Evolutionary conservation across 2,888 invertebrate genomes (phyloP).

Genomic region (Steinernema hermaphroditum): DNA sequence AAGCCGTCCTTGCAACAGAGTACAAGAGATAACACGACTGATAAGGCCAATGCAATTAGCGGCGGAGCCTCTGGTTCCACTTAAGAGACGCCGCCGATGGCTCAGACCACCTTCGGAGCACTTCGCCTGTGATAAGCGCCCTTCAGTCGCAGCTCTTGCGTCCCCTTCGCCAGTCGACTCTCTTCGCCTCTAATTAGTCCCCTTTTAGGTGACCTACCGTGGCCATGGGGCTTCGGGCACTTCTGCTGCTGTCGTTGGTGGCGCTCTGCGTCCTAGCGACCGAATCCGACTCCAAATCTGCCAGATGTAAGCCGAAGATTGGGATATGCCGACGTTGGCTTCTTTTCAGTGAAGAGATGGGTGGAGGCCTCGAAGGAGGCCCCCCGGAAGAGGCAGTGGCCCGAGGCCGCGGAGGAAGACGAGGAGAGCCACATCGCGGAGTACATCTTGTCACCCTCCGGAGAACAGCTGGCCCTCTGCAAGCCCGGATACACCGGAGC

Average conservation of each 20-base stretch:
- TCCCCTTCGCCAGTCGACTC: not conserved
- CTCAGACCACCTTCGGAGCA: not conserved
- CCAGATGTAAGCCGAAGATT: too few species aligned
- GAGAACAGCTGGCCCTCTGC: not conserved
- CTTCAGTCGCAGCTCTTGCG: slow-evolving; percentile 1
- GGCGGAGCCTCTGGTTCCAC: slow-evolving; percentile 21
- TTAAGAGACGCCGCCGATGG: not conserved
- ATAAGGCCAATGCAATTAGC: slow-evolving; percentile 29
- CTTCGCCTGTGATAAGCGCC: not conserved
- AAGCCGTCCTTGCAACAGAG: slow-evolving; percentile 28
- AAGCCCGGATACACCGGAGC: slow-evolving; percentile 35
- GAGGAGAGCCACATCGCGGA: not conserved
- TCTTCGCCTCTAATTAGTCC: not conserved
- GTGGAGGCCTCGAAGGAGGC: too few species aligned
- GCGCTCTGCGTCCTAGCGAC: slow-evolving; percentile 5
- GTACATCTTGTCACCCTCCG: not conserved
- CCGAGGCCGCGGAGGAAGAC: not conserved
- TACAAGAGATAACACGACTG: slow-evolving; percentile 23
- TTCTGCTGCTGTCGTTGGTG: slow-evolving; percentile 20
- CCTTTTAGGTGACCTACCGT: slow-evolving; percentile 24
- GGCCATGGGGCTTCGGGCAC: slow-evolving; percentile 20
- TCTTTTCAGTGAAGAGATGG: too few species aligned
- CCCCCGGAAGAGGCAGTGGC: too few species aligned
- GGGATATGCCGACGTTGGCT: too few species aligned
- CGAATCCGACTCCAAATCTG: not conserved